Evolutionary conservation across 2,113 vertebrate species (phyloP).

Genomic region (Ctenomys sociabilis): DNA sequence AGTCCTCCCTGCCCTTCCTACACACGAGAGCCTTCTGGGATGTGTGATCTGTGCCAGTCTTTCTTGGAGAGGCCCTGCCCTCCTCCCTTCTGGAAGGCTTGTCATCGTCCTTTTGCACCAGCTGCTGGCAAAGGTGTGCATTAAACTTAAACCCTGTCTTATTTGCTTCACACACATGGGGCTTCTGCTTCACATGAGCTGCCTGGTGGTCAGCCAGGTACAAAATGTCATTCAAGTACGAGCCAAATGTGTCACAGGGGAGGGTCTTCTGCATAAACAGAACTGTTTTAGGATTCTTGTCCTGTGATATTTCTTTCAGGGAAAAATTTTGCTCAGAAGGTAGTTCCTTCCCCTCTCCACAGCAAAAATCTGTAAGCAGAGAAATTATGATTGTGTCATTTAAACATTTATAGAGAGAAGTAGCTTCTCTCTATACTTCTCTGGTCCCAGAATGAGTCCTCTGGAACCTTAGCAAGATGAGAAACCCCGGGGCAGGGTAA

Average conservation of each 20-base stretch:
- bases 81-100: neutral
- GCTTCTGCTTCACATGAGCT: neutral
- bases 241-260: neutral
- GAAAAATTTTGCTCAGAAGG: neutral
- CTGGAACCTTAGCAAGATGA: neutral
- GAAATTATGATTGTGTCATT: constrained; percentile 35
- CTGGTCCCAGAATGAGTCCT: neutral
- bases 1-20: neutral
- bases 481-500: neutral
- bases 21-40: neutral
- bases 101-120: neutral
- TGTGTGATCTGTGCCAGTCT: neutral
- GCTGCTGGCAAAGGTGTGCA: neutral
- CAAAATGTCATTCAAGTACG: constrained; percentile 20
- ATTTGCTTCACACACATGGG: neutral
- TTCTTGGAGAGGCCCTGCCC: neutral
- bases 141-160: neutral
- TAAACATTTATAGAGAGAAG: neutral
- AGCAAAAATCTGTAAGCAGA: constrained; percentile 55
- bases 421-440: neutral
- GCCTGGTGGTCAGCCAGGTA: constrained; percentile 12
- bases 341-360: neutral
- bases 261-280: neutral
- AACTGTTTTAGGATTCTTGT: neutral
- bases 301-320: neutral